Conservation (phyloP, 1,140 invertebrate genomes). For the Galleria mellonella region DNA sequence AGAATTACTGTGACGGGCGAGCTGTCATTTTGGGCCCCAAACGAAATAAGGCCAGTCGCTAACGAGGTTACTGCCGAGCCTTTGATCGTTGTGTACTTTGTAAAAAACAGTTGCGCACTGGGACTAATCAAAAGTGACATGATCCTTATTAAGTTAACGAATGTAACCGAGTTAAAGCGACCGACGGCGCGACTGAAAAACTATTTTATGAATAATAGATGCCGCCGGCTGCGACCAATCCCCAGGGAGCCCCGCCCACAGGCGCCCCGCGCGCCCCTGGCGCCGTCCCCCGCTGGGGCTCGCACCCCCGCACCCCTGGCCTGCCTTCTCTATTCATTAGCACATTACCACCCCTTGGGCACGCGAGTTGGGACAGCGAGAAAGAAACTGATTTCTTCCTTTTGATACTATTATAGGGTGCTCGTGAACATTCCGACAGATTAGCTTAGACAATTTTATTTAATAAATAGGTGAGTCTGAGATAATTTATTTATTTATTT, state of each 20-base stretch:
- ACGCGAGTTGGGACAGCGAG: conserved; percentile 13
- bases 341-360: conserved; percentile 63
- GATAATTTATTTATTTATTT: no score
- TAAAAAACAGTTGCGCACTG: conserved; percentile 40
- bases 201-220: conserved; percentile 75
- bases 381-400: conserved; percentile 62
- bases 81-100: conserved; percentile 48
- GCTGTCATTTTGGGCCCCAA: conserved; percentile 31
- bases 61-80: conserved; percentile 33
- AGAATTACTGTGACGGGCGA: conserved; percentile 25
- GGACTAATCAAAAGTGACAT: conserved; percentile 70
- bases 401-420: neutral
- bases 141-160: conserved; percentile 66
- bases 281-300: conserved; percentile 11
- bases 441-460: no score
- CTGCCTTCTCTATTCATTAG: conserved; percentile 68
- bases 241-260: conserved; percentile 58
- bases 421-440: no score
- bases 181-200: conserved; percentile 68
- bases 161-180: conserved; percentile 60
- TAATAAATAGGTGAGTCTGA: no score
- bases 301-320: conserved; percentile 28
- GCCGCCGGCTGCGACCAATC: conserved; percentile 63
- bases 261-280: conserved; percentile 13
- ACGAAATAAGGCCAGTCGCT: conserved; percentile 37